Base-by-base conservation (phyloP, 2,113 vertebrate genomes). In the Odontophorus gujanensis region DNA sequence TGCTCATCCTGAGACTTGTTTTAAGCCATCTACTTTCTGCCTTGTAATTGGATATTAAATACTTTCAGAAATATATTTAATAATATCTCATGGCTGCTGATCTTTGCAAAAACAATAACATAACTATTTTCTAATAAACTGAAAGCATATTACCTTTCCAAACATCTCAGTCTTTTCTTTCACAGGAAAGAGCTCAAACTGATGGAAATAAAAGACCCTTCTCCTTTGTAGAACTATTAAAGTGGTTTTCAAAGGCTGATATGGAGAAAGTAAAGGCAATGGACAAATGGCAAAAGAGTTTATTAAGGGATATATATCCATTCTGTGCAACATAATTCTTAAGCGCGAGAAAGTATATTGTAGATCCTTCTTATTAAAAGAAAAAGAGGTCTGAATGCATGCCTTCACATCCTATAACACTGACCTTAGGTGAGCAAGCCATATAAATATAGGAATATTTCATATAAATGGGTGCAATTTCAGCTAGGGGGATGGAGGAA, bases 261-360 rank as follows among this genome's bases (percentile, higher is more conserved):
- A 69, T 36, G 38, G 80, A 88, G 95, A 92, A 97, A 92, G 83
- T 57, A 90, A 95, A 87, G 55, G 87, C 82, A 96, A 62, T 40
- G 65, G 92, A 69, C 89, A 96, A 95, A 93, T 89, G 62, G 79
- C 87, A 84, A 81, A 93, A 86, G 50, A 85, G 67, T 96, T 96
- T 96, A 95, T 96, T 97, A 95, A 68, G n/a, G 72, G 75, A 93
- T 89, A 90, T 90, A 89, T 91, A 71, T 94, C 93, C 93, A 95
- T 85, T 96, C 90, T 93, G 95, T 88, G 89, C 50, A 85, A 85
- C 91, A 21, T 92, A 93, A 95, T 95, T 92, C 86, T 93, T 76
- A 32, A 96, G 77, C 79, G 84, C 76, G 96, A 78, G 48, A 85
- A 80, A 91, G 50, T 22, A 85, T 58, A 80, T 43, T 53, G 75